A percentile compares a stretch with the other conserved stretches of the same genome.
These are phyloP conservation scores for Athalia circularis DNA, from an alignment of 2,888 invertebrate genomes.

Conservation along the genomic window DNA sequence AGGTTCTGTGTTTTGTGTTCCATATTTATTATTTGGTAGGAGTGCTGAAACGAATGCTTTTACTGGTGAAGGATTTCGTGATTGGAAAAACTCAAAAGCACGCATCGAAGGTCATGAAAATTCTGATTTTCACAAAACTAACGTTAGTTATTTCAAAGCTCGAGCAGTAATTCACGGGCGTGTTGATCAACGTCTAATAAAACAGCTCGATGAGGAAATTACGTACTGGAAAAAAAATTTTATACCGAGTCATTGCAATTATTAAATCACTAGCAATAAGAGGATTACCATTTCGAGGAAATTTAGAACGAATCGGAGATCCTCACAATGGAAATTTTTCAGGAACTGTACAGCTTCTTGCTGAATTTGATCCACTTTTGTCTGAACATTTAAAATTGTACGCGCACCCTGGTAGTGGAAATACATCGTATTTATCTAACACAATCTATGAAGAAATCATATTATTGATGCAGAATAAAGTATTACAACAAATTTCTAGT, in stretches of 20 bases:
- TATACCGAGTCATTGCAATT: constrained; percentile 52
- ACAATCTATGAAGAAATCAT: constrained; percentile 55
- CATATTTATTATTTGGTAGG: background rate
- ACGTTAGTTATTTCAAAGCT: constrained; percentile 15
- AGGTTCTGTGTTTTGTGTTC: background rate
- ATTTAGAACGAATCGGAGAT: constrained; percentile 53
- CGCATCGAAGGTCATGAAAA: constrained; percentile 15
- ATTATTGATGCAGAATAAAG: constrained; percentile 38
- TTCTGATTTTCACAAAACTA: background rate
- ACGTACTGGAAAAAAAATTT: constrained; percentile 55
- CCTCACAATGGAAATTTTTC: constrained; percentile 54
- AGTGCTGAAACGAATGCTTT: too few species aligned
- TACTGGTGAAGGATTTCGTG: constrained; percentile 20
- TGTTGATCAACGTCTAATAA: constrained; percentile 47
- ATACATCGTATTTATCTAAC: constrained; percentile 50
- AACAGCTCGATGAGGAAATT: constrained; percentile 51
- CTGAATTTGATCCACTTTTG: constrained; percentile 54
- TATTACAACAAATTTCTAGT: background rate
- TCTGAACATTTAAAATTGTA: constrained; percentile 1
- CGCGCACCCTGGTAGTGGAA: constrained; percentile 43
- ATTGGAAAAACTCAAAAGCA: constrained; percentile 20
- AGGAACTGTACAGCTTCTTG: constrained; percentile 54
- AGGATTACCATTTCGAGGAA: constrained; percentile 54
- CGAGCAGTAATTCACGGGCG: constrained; percentile 44
- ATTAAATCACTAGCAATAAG: constrained; percentile 54